Base-by-base conservation (phyloP, 2,888 invertebrate genomes). In the Heliconius sara region DNA sequence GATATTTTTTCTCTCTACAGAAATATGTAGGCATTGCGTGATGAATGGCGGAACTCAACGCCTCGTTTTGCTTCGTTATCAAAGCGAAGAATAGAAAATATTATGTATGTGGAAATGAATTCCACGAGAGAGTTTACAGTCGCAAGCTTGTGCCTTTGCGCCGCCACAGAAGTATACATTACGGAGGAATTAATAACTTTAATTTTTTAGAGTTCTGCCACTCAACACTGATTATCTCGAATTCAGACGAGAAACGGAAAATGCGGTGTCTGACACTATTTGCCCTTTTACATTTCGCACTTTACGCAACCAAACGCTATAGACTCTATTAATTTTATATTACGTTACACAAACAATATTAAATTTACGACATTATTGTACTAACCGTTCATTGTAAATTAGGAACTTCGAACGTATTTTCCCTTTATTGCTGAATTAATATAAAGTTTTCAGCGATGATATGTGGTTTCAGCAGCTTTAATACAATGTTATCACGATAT, bases 381-480 rank as follows among this genome's bases (percentile, higher is more conserved):
- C 16, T 13, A 68, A 52, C 66, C 34, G 66, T 73, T 73, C 25
- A 66, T 73, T 68, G 72, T 30, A 78, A 82, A 80, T 78, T 78
- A 79, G 78, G 77, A 80, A 82, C 76, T 82, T 78, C 57, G 76
- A 77, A 34, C 77, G 77, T 77, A 77, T 77, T 77, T 80, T 68
- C 68, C 30, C 63, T 68, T 80, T 81, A 80, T 77, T 80, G 76
- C 73, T 66, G 76, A 80, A 79, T 82, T 81, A 81, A 81, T 81
- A 78, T 73, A 77, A 79, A 81, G 80, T 81, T 81, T 79, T 72
- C 65, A 74, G 52, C 71, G 75, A 34, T 77, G 80, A 77, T 79
- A 79, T 79, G 76, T 79, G 76, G 76, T 73, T 80, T 79, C 76
- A 82, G 78, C 70, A 78, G 76, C 70, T 78, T 71, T 79, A 75